These are phyloP conservation scores for Callosobruchus maculatus DNA, from an alignment of 2,888 invertebrate genomes.

Conservation along the genomic window DNA sequence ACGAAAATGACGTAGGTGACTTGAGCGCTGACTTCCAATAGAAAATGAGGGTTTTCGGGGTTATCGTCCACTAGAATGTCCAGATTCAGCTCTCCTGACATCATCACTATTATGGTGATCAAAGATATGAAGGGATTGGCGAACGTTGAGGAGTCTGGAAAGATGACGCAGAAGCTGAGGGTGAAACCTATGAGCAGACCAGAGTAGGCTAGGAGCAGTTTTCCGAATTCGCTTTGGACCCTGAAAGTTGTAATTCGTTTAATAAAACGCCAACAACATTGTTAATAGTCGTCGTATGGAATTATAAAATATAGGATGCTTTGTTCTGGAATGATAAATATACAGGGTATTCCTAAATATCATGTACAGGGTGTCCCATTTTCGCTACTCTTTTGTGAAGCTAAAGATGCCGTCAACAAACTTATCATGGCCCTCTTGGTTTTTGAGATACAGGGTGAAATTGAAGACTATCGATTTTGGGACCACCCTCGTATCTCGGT, in stretches of 20 bases:
- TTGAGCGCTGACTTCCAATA: slow-evolving; percentile 77
- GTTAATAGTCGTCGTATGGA: no score
- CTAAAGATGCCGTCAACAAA: no score
- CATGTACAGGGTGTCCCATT: no score
- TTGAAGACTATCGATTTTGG: no score
- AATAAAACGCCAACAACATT: no score
- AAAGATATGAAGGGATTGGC: slow-evolving; percentile 81
- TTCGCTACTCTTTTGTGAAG: no score
- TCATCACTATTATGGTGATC: slow-evolving; percentile 82
- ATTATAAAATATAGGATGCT: no score
- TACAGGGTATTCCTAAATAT: no score
- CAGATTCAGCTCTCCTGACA: slow-evolving; percentile 81
- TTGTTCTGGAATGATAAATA: no score
- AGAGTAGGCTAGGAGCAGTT: slow-evolving; percentile 78
- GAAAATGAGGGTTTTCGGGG: slow-evolving; percentile 70
- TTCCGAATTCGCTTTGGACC: slow-evolving; percentile 82
- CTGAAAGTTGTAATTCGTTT: slow-evolving; percentile 32
- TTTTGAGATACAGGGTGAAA: no score
- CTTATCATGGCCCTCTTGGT: no score
- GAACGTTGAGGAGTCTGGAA: slow-evolving; percentile 76
- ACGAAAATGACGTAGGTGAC: slow-evolving; percentile 77
- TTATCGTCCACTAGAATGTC: slow-evolving; percentile 72
- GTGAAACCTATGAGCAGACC: slow-evolving; percentile 83
- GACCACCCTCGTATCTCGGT: no score
- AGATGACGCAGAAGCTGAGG: slow-evolving; percentile 83